Evolutionary conservation across 2,888 invertebrate species (phyloP), one percentile per base, ranked within the genome.

Genomic region (Apodemia hepburni): DNA sequence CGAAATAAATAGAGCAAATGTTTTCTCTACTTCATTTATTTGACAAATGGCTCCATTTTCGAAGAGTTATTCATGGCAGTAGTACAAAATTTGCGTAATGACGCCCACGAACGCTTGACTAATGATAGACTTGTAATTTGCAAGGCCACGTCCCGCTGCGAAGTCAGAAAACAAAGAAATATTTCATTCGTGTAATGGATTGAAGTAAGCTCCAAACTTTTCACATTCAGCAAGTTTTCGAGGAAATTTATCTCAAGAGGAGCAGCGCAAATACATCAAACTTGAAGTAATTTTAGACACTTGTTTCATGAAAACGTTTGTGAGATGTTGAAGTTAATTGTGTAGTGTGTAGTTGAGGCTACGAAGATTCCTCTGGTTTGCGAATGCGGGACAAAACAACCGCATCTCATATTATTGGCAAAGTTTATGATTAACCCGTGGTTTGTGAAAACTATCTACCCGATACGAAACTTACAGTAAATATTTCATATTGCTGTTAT

Each of bases 121-220:
- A 78, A 85, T 85, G 80, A 79, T 75, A 77, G 82, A 84, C 80
- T 84, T 81, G 73, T 80, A 84, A 87, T 87, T 85, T 85, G 85
- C 83, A 82, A 82, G 82, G 84, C 82, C 76, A 73, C 71, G 71
- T 72, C 74, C 77, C 78, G 71, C 77, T 75, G 76, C 76, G 76
- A 75, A 85, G 82, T 76, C 84, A 81, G 85, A 87, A 89, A 90
- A 90, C 90, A 91, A 90, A 90, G 87, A 89, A 89, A 90, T 89
- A 91, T 91, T 88, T 91, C 86, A 90, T 84, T 86, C 84, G 84
- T 84, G 87, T 90, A 90, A 91, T 91, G 88, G 90, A 91, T 90
- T 89, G 91, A 88, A 91, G 89, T 88, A 84, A 86, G 86, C 86
- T 87, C 81, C 82, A 85, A 91, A 91, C 84, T 90, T 91, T 91